Percentiles rank a stretch among this genome's conserved stretches.
phyloP scores from a whole-genome alignment of 2,797 vertebrate genomes.

The Mormyrus hasselquistii region DNA sequence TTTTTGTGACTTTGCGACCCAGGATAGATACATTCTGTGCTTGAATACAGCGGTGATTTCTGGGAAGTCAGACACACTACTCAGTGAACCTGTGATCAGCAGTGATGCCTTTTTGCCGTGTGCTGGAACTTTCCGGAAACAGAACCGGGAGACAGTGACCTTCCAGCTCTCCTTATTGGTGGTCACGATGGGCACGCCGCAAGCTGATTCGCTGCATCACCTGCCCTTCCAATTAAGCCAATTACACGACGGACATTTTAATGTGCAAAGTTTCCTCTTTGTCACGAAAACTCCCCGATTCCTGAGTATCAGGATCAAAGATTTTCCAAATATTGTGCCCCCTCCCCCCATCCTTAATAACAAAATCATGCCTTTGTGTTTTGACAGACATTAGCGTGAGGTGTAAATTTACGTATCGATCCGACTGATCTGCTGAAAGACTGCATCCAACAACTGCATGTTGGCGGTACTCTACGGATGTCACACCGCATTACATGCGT shows the following conservation, averaged over 20 bases:
- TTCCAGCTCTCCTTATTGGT: conserved; percentile 30
- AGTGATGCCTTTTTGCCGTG: conserved; percentile 34
- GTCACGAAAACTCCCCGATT: background rate
- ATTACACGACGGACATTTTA: conserved; percentile 27
- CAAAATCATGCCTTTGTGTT: background rate
- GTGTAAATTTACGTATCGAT: background rate
- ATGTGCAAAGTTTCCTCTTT: background rate
- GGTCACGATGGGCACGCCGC: conserved; percentile 35
- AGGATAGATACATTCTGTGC: background rate
- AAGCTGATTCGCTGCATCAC: conserved; percentile 30
- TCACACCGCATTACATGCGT: background rate
- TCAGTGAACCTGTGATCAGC: conserved; percentile 16
- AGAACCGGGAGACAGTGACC: conserved; percentile 27
- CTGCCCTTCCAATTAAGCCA: conserved; percentile 3
- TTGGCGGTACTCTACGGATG: background rate
- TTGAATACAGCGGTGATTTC: background rate
- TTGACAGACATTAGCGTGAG: background rate
- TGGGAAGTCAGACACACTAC: background rate
- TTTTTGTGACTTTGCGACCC: background rate
- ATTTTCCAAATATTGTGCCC: background rate
- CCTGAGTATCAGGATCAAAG: background rate
- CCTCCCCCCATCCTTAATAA: background rate
- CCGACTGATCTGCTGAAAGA: background rate
- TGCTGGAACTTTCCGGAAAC: conserved; percentile 12
- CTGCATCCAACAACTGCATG: background rate